Base-by-base conservation (phyloP, 2,797 vertebrate genomes). In the Melanotaenia parkinsoni region DNA sequence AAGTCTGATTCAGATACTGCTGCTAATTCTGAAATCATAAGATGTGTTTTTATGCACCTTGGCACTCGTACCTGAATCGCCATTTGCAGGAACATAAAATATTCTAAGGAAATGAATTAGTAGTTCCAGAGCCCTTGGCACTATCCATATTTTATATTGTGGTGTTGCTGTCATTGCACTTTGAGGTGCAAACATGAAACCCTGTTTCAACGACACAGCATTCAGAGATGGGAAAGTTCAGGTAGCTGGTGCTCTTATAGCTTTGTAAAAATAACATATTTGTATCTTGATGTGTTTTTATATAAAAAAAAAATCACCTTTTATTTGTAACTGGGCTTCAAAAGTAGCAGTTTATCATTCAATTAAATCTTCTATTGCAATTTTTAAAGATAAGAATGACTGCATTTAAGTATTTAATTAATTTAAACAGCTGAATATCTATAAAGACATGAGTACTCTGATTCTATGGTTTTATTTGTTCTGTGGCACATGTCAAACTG, bases 51-150 rank as follows among this genome's bases (percentile, higher is more conserved):
- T 61, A 58, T 68, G 30, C 30, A 3, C 38, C 37, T 58, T 67
- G 30, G 13, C 38, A 47, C 50, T 22, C 9, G 37, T 24, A 63
- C 62, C 38, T 30, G 30, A 38, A 24, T 26, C n/a, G 28, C 32
- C 50, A 45, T 72, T 62, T 77, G 40, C 45, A 64, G 40, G 33
- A 72, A 61, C 40, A 69, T 69, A 30, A 63, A 26, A 47, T 50
- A 24, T 67, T 65, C 10, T 53, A 57, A 58, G 16, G 4, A 38
- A 26, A 63, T 28, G 2, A 57, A 69, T 28, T 16, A 22, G 66
- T 45, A 26, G 58, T 50, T 65, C 18, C 16, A 58, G 16, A 67
- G 12, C 8, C 11, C 3, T 38, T 35, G 51, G 24, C 33, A 37
- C 47, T 74, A 16, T 76, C 26, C 37, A 66, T 65, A 45, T 58